phyloP scores from a whole-genome alignment of 2,113 vertebrate species.

The Hemicordylus capensis region DNA sequence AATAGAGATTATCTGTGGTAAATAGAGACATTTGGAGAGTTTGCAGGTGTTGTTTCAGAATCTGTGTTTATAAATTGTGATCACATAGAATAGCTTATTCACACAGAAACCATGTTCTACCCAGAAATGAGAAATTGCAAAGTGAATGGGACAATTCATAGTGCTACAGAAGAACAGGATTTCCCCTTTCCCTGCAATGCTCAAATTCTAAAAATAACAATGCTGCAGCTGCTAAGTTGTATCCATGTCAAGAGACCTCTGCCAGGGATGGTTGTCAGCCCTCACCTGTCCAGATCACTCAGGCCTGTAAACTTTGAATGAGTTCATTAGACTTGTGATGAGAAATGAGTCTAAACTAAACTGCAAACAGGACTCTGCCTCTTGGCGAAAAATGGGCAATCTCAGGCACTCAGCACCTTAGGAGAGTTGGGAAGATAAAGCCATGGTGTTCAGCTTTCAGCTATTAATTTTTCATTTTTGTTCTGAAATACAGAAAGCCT shows the following conservation, averaged over 20 bases:
- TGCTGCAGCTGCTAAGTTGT: conserved; percentile 43
- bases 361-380: conserved; percentile 39
- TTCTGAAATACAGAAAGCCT: conserved; percentile 29
- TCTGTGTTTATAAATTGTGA: conserved; percentile 7
- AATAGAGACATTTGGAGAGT: neutral
- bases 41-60: conserved; percentile 12
- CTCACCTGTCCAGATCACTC: conserved; percentile 53
- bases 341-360: conserved; percentile 57
- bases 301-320: conserved; percentile 44
- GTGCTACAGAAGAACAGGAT: neutral
- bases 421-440: conserved; percentile 20
- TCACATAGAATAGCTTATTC: conserved; percentile 18
- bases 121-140: neutral
- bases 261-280: conserved; percentile 51
- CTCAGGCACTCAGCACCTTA: conserved; percentile 35
- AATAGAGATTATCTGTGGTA: neutral
- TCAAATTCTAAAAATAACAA: neutral
- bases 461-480: conserved; percentile 23
- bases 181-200: neutral
- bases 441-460: neutral
- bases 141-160: neutral
- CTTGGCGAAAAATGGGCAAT: conserved; percentile 37
- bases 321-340: conserved; percentile 50
- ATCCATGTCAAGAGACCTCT: neutral
- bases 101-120: neutral